These are phyloP conservation scores for Neosalanx taihuensis DNA, from an alignment of 2,797 vertebrate species.

Conservation along the genomic window DNA sequence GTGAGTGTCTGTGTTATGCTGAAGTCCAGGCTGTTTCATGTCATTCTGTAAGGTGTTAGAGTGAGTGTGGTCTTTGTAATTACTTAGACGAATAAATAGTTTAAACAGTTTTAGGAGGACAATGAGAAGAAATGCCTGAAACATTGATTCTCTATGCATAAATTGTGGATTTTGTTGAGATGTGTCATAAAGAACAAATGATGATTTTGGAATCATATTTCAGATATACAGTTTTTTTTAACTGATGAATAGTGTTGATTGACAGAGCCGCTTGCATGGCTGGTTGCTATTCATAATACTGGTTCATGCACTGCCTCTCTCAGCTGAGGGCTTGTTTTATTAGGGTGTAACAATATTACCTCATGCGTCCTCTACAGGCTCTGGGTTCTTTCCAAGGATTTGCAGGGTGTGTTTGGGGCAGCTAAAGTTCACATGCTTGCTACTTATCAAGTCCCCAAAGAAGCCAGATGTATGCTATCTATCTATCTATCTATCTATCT, in stretches of 20 bases:
- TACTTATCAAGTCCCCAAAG: conserved; percentile 34
- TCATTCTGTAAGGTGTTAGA: too few species aligned
- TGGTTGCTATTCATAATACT: conserved; percentile 40
- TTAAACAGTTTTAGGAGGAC: too few species aligned
- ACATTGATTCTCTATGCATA: too few species aligned
- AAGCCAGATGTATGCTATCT: conserved; percentile 15
- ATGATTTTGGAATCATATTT: background rate
- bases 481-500: too few species aligned
- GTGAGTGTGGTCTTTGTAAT: too few species aligned
- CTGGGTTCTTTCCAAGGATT: conserved; percentile 50
- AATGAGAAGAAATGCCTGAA: too few species aligned
- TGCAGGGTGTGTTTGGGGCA: conserved; percentile 59
- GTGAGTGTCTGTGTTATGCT: background rate
- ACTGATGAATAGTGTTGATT: background rate
- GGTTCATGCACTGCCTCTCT: conserved; percentile 39
- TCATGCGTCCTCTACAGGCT: conserved; percentile 62
- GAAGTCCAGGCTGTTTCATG: too few species aligned
- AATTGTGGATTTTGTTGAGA: too few species aligned
- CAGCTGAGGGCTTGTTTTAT: conserved; percentile 47
- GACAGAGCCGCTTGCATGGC: background rate
- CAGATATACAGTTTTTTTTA: background rate
- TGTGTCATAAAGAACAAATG: too few species aligned
- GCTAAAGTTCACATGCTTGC: conserved; percentile 57
- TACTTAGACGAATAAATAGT: too few species aligned
- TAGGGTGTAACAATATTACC: conserved; percentile 68